A percentile compares a stretch with the other conserved stretches of the same genome.
Conservation (phyloP, 2,888 invertebrate genomes). For the Ochropacha duplaris region DNA sequence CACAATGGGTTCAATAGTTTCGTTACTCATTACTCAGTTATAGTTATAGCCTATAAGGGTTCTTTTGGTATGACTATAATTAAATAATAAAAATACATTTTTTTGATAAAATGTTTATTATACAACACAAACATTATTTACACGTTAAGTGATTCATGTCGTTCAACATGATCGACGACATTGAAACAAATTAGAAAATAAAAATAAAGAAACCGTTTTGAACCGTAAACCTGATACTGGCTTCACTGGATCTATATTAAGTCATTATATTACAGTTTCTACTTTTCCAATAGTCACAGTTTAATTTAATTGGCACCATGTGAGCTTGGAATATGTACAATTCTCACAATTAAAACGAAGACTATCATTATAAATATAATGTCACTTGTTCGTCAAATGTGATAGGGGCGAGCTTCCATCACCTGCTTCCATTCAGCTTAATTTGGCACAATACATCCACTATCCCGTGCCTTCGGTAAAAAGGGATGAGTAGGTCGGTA, state of each 20-base stretch:
- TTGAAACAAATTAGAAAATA: conserved; percentile 30
- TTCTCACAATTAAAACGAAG: conserved; percentile 31
- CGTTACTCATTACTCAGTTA: neutral
- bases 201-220: conserved; percentile 39
- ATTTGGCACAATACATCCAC: conserved; percentile 65
- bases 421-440: conserved; percentile 24
- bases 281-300: conserved; percentile 23
- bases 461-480: conserved; percentile 56
- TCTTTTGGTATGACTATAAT: neutral
- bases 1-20: too few species aligned
- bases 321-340: conserved; percentile 58
- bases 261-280: conserved; percentile 14
- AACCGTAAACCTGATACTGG: conserved; percentile 35
- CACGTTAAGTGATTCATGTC: conserved; percentile 54
- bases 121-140: conserved; percentile 74
- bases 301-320: conserved; percentile 52
- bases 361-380: conserved; percentile 4
- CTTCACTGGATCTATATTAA: conserved; percentile 47
- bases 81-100: conserved; percentile 19
- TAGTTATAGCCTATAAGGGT: neutral
- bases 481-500: conserved; percentile 64
- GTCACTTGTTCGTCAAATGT: conserved; percentile 20
- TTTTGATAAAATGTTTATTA: conserved; percentile 58
- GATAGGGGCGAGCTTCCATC: conserved; percentile 28
- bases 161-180: conserved; percentile 37